Evolutionary conservation across 2,113 vertebrate genomes (phyloP), one percentile per base, ranked within the genome.

Genomic region (Hyla sarda): DNA sequence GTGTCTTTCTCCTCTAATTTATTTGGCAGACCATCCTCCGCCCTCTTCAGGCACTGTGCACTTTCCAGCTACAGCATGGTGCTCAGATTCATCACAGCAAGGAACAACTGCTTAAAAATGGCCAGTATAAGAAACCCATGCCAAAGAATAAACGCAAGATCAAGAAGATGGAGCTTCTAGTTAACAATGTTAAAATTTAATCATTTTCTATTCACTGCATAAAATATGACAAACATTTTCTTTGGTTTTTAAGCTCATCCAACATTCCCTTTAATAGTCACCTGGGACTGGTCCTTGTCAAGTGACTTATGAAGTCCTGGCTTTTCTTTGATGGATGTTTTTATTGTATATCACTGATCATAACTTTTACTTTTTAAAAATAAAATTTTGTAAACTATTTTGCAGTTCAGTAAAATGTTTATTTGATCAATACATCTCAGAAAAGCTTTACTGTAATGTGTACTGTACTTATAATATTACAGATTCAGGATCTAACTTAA

Each of bases 91-190:
- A 98, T 87, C 97, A 97, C 92, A 99, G 98, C 94, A 99, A 99
- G 88, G 98, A 99, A 30, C 96, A 99, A 83, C 96, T 99, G 75
- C 94, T 99, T 88, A 97, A 92, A 90, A 97, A 93, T 81, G 98
- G 98, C 84, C 94, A 97, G 89, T 99, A 99, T 41, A 93, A 96
- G 90, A 99, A 99, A 67, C 96, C 96, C 28, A 96, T 99, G 97
- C 98, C 98, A 93, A 97, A 96, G 90, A 99, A 98, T 94, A 99
- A 97, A 88, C 97, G 97, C 88, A 99, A 99, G 91, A 96, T 99
- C 72, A 97, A 96, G 92, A 96, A 96, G 92, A 97, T 99, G 96
- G 96, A 99, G 89, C 96, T 97, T 75, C 92, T 99, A 60, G 93
- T 98, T 82, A 96, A 95, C 47, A 97, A 96, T 89, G 90, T 95